Evolutionary conservation across 2,797 vertebrate genomes (phyloP).

Genomic region (Takifugu rubripes): DNA sequence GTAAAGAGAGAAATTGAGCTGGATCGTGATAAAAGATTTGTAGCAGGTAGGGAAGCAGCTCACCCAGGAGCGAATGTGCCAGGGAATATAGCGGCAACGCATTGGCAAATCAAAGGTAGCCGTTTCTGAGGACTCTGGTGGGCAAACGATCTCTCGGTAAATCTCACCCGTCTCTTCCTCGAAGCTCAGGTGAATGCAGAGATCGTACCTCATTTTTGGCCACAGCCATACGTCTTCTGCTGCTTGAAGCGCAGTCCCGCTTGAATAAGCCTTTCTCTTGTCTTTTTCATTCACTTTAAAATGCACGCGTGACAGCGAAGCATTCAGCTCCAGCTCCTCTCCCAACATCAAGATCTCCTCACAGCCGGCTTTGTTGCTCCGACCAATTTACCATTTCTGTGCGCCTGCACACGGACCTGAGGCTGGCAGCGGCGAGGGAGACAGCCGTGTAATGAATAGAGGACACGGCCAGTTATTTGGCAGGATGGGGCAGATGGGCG

Average conservation of each 20-base stretch:
- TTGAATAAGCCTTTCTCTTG: conserved; percentile 31
- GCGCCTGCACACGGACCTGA: conserved; percentile 32
- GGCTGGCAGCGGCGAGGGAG: conserved; percentile 51
- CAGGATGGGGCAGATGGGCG: conserved; percentile 43
- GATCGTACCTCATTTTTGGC: conserved; percentile 28
- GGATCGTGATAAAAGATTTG: conserved; percentile 49
- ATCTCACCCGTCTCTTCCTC: conserved; percentile 27
- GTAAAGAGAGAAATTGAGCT: conserved; percentile 49
- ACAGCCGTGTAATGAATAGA: conserved; percentile 62
- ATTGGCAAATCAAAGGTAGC: conserved; percentile 53
- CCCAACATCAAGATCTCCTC: conserved; percentile 29
- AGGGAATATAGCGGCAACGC: conserved; percentile 44
- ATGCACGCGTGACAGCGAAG: conserved; percentile 33
- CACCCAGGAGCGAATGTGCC: conserved; percentile 33
- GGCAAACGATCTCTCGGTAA: conserved; percentile 42
- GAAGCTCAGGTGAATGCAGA: conserved; percentile 43
- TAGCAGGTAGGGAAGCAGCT: conserved; percentile 53
- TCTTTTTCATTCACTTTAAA: conserved; percentile 30
- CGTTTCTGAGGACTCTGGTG: conserved; percentile 35
- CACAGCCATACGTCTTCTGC: conserved; percentile 37
- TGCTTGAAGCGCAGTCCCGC: conserved; percentile 35
- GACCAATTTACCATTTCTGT: conserved; percentile 42
- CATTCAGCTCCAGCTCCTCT: conserved; percentile 29
- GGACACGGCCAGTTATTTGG: conserved; percentile 59
- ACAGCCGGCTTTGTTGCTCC: conserved; percentile 34